phyloP scores from a whole-genome alignment of 2,113 vertebrate genomes.

The Thunnus thynnus region DNA sequence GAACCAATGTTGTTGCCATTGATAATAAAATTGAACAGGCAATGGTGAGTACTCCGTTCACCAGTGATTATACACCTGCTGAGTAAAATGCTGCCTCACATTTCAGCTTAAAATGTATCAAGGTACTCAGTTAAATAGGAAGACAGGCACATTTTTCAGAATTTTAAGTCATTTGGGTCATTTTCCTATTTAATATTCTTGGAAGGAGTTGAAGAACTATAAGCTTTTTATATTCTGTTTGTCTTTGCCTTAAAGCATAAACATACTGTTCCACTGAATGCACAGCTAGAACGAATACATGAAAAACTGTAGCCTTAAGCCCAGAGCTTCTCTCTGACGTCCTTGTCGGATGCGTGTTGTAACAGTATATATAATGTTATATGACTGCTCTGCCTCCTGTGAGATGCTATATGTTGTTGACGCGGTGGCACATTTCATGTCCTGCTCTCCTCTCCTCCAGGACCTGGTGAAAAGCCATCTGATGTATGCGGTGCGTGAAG shows the following conservation, averaged over 20 bases:
- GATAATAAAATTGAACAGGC: constrained; percentile 99
- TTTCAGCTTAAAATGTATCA: neutral
- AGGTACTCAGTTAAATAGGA: neutral
- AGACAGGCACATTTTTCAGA: neutral
- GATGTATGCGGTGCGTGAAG: constrained; percentile 99
- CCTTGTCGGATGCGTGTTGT: constrained; percentile 8
- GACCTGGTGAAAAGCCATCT: constrained; percentile 99
- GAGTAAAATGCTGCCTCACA: neutral
- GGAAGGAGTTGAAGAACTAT: neutral
- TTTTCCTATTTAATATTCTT: neutral
- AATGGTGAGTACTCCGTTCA: constrained; percentile 90
- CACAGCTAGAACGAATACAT: neutral
- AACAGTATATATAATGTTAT: neutral
- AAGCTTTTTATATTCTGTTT: neutral
- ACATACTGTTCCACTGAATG: neutral
- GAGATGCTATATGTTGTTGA: neutral
- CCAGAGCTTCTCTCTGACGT: neutral
- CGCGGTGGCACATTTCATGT: neutral
- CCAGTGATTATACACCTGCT: neutral
- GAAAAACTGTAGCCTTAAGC: neutral
- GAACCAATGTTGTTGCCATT: constrained; percentile 96
- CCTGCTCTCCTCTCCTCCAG: constrained; percentile 76
- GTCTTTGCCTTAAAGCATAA: neutral
- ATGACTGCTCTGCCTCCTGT: neutral
- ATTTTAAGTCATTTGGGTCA: neutral